These are phyloP conservation scores for Eristalis tenax DNA, from an alignment of 2,888 invertebrate genomes.

Conservation along the genomic window DNA sequence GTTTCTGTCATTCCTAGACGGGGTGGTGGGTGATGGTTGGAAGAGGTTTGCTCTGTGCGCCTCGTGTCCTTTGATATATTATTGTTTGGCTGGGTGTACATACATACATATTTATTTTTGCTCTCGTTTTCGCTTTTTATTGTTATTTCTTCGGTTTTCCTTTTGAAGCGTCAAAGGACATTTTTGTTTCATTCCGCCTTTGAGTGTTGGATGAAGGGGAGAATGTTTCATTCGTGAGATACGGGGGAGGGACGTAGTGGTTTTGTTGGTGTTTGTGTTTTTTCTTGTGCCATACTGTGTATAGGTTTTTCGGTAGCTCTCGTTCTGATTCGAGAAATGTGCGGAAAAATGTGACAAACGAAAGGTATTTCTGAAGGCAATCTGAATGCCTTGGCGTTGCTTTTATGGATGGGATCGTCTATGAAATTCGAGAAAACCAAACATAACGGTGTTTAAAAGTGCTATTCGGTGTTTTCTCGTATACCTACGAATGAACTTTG, in stretches of 20 bases:
- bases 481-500: background rate
- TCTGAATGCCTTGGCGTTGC: constrained; percentile 29
- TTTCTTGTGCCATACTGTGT: constrained; percentile 13
- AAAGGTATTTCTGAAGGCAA: constrained; percentile 36
- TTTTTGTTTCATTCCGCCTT: constrained; percentile 52
- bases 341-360: constrained; percentile 44
- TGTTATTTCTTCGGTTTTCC: constrained; percentile 56
- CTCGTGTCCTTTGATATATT: constrained; percentile 65
- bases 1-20: constrained; percentile 39
- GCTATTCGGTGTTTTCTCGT: background rate
- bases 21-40: background rate
- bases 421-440: constrained; percentile 15
- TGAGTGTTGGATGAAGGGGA: background rate
- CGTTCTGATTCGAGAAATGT: constrained; percentile 29
- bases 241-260: background rate
- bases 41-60: background rate
- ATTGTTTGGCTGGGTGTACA: constrained; percentile 37
- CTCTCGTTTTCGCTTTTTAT: constrained; percentile 63
- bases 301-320: constrained; percentile 23
- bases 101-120: constrained; percentile 1
- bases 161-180: constrained; percentile 35
- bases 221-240: constrained; percentile 26
- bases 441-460: constrained; percentile 21
- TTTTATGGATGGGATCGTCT: constrained; percentile 43
- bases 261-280: constrained; percentile 1